Evolutionary conservation across 1,140 invertebrate genomes (phyloP).

Genomic region (Callitettix versicolor): DNA sequence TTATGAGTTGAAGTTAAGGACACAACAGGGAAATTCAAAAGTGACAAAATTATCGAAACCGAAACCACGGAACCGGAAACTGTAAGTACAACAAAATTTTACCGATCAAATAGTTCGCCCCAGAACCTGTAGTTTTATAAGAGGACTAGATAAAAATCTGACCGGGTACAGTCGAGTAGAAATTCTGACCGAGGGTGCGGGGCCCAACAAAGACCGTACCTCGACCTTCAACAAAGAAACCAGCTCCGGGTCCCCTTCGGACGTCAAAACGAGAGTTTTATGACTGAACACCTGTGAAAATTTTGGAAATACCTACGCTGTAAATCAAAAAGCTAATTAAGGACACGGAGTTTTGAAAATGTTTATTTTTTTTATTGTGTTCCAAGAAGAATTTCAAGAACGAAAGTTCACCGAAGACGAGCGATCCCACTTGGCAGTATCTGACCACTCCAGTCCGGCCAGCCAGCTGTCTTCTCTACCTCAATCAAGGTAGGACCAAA

Average conservation of each 20-base stretch:
- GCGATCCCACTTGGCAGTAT: too few relatives aligned
- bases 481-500: conserved; percentile 19
- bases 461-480: background rate
- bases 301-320: background rate
- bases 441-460: too few relatives aligned
- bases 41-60: background rate
- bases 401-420: too few relatives aligned
- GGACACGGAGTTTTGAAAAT: too few relatives aligned
- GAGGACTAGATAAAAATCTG: conserved; percentile 6
- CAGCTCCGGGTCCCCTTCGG: conserved; percentile 1
- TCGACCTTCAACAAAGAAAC: conserved; percentile 1
- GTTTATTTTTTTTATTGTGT: too few relatives aligned
- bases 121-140: background rate
- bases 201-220: background rate
- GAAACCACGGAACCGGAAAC: too few relatives aligned
- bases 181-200: background rate
- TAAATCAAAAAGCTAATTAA: background rate
- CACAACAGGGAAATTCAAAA: background rate
- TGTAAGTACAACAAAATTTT: too few relatives aligned
- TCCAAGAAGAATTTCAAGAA: too few relatives aligned
- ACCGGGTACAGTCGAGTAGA: background rate
- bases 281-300: conserved; percentile 6
- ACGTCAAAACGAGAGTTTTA: conserved; percentile 11
- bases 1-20: background rate
- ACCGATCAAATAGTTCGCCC: too few relatives aligned